phyloP scores from a whole-genome alignment of 2,888 invertebrate genomes.

The Epinotia nisella region DNA sequence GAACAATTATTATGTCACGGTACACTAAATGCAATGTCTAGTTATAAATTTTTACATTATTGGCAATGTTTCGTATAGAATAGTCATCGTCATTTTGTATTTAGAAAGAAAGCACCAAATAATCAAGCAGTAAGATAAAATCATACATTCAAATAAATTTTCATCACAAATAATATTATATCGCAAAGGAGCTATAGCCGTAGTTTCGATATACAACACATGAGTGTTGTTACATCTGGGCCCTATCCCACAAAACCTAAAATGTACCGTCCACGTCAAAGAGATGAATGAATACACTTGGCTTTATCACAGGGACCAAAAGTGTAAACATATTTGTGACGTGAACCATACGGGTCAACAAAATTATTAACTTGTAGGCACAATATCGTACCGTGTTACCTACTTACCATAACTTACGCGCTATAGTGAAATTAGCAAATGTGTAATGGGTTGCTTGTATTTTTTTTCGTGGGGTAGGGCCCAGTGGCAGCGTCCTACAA shows the following conservation, averaged over 20 bases:
- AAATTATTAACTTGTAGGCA: neutral
- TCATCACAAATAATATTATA: neutral
- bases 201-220: neutral
- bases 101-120: conserved; percentile 8
- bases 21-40: neutral
- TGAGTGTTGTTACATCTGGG: neutral
- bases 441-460: neutral
- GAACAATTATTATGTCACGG: neutral
- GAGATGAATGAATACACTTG: too few species aligned
- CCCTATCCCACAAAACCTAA: neutral
- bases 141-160: neutral
- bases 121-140: neutral
- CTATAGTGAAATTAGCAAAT: neutral
- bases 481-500: conserved; percentile 1
- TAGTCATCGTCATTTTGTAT: conserved; percentile 1
- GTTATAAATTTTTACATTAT: neutral
- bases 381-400: neutral
- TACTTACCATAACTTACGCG: neutral
- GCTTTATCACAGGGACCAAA: too few species aligned
- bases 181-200: neutral
- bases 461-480: neutral
- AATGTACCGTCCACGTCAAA: too few species aligned
- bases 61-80: neutral
- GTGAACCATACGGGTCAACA: neutral
- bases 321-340: too few species aligned